phyloP scores from a whole-genome alignment of 2,888 invertebrate genomes.

The Allophyes oxyacanthae region DNA sequence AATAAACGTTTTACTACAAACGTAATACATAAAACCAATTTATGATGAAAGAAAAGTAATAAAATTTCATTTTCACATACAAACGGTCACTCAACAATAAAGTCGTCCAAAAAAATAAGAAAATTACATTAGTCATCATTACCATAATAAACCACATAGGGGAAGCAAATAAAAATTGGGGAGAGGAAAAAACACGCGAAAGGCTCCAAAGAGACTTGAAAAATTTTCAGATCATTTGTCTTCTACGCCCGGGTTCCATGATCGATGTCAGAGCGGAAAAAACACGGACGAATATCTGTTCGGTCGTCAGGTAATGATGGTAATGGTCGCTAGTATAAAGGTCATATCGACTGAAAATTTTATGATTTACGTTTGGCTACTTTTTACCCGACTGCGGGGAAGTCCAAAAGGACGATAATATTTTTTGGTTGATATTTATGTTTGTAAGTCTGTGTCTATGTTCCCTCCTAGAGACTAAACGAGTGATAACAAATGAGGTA shows the following conservation, averaged over 20 bases:
- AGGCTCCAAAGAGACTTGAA: conserved; percentile 40
- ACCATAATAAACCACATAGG: conserved; percentile 36
- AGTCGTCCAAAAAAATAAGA: conserved; percentile 39
- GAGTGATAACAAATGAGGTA: too few relatives aligned
- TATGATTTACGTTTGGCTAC: too few relatives aligned
- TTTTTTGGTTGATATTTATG: too few relatives aligned
- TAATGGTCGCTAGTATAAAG: too few relatives aligned
- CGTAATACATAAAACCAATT: too few relatives aligned
- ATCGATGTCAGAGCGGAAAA: conserved; percentile 64
- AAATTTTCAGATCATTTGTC: conserved; percentile 66
- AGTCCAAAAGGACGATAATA: too few relatives aligned
- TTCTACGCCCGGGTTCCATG: conserved; percentile 57
- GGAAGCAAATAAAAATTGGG: conserved; percentile 36
- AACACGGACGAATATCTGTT: conserved; percentile 54
- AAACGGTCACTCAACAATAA: conserved; percentile 27
- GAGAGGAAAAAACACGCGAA: conserved; percentile 7
- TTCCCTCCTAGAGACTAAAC: too few relatives aligned
- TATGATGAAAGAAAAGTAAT: background rate
- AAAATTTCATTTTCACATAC: conserved; percentile 1
- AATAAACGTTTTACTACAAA: too few relatives aligned
- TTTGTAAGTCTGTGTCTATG: too few relatives aligned
- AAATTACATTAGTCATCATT: conserved; percentile 43
- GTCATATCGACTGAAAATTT: conserved; percentile 46
- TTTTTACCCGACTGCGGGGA: too few relatives aligned
- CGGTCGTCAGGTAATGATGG: conserved; percentile 56